Percentiles rank a stretch among this genome's conserved stretches.
Evolutionary conservation across 2,888 invertebrate genomes (phyloP).

Genomic region (Drosophila borborema): DNA sequence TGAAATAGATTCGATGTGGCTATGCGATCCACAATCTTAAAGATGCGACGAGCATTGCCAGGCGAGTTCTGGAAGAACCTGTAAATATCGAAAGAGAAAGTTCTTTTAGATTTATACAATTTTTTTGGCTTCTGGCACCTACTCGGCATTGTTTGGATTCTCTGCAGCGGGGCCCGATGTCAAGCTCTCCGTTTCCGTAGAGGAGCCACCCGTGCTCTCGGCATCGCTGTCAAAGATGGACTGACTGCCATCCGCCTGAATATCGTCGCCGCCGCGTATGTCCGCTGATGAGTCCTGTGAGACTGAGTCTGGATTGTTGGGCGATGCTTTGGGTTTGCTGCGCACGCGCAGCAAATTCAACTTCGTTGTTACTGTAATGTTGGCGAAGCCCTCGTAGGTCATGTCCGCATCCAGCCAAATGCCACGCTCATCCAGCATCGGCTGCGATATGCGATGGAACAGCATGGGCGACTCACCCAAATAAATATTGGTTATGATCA

Average conservation of each 20-base stretch:
- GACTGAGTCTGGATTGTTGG: conserved; percentile 17
- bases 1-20: conserved; percentile 86
- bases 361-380: conserved; percentile 93
- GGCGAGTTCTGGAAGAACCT: conserved; percentile 82
- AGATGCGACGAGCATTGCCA: conserved; percentile 83
- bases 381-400: conserved; percentile 90
- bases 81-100: not conserved
- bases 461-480: conserved; percentile 89
- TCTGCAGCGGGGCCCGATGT: conserved; percentile 59
- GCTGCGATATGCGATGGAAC: conserved; percentile 88
- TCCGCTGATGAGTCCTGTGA: conserved; percentile 30
- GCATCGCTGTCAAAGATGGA: conserved; percentile 85
- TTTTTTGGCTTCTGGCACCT: conserved; percentile 13
- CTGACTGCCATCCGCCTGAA: conserved; percentile 45
- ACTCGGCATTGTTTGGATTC: conserved; percentile 70
- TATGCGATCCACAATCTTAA: conserved; percentile 85
- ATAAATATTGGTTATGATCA: conserved; percentile 90
- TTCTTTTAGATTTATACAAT: not conserved
- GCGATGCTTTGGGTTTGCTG: conserved; percentile 57
- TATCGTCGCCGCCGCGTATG: conserved; percentile 42
- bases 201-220: conserved; percentile 84
- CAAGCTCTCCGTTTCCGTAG: conserved; percentile 82
- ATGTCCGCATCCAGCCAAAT: conserved; percentile 94
- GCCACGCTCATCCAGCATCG: conserved; percentile 91
- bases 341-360: conserved; percentile 87